Conservation (phyloP, 2,888 invertebrate species). For the Aporophyla nigra region DNA sequence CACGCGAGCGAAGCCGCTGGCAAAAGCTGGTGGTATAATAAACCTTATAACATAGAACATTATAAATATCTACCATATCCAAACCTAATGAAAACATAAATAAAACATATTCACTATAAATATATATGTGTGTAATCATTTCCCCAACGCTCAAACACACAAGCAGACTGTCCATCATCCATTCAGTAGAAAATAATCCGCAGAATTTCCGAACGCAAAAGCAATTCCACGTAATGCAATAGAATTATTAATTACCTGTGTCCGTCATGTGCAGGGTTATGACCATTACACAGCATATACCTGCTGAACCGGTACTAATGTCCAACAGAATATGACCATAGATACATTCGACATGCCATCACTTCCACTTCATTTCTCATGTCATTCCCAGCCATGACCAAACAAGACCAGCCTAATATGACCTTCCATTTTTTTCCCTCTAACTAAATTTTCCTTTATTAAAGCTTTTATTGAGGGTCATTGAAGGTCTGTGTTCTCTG, state of each 20-base stretch:
- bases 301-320: conserved; percentile 65
- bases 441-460: conserved; percentile 50
- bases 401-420: conserved; percentile 68
- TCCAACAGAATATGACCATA: conserved; percentile 67
- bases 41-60: too few relatives aligned
- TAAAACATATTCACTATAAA: conserved; percentile 1
- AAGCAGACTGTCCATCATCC: background rate
- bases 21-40: too few relatives aligned
- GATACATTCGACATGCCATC: conserved; percentile 73
- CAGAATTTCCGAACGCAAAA: conserved; percentile 30
- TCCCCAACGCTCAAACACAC: conserved; percentile 9
- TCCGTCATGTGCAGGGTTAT: conserved; percentile 26
- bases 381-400: conserved; percentile 77
- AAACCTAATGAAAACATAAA: background rate
- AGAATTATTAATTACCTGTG: conserved; percentile 58
- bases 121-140: conserved; percentile 3
- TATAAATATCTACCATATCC: background rate
- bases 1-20: too few relatives aligned
- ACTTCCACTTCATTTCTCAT: conserved; percentile 81
- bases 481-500: conserved; percentile 71
- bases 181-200: conserved; percentile 45
- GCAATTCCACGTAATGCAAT: conserved; percentile 43
- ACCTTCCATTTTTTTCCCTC: conserved; percentile 60
- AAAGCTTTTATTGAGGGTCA: conserved; percentile 58
- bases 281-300: conserved; percentile 20